Percentiles rank a stretch among this genome's conserved stretches.
Conservation (phyloP, 2,113 vertebrate species). For the Crotalus horridus region DNA sequence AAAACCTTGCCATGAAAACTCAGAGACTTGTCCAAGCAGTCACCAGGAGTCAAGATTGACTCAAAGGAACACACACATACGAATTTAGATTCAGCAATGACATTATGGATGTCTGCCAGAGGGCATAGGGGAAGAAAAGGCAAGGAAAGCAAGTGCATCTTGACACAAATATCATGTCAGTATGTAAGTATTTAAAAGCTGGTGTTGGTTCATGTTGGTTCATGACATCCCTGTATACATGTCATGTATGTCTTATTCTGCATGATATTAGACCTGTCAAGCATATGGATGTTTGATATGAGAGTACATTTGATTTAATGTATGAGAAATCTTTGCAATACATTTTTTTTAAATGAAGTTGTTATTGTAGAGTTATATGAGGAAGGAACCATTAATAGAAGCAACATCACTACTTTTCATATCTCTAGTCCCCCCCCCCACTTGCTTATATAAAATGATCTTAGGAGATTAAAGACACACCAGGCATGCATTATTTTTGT, state of each 20-base stretch:
- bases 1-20: neutral
- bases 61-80: neutral
- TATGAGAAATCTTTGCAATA: neutral
- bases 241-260: neutral
- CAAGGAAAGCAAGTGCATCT: neutral
- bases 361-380: neutral
- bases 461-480: conserved; percentile 1
- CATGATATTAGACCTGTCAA: neutral
- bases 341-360: neutral
- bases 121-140: neutral
- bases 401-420: neutral
- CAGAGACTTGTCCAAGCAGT: neutral
- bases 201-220: neutral
- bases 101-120: neutral
- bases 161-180: neutral
- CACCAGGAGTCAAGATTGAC: neutral
- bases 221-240: neutral
- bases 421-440: neutral
- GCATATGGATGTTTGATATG: neutral
- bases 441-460: neutral
- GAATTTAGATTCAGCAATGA: neutral
- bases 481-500: conserved; percentile 9
- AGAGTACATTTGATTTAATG: conserved; percentile 19
- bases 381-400: neutral
- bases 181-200: neutral